Conservation (phyloP, 1,140 invertebrate genomes). For the Batillaria attramentaria region DNA sequence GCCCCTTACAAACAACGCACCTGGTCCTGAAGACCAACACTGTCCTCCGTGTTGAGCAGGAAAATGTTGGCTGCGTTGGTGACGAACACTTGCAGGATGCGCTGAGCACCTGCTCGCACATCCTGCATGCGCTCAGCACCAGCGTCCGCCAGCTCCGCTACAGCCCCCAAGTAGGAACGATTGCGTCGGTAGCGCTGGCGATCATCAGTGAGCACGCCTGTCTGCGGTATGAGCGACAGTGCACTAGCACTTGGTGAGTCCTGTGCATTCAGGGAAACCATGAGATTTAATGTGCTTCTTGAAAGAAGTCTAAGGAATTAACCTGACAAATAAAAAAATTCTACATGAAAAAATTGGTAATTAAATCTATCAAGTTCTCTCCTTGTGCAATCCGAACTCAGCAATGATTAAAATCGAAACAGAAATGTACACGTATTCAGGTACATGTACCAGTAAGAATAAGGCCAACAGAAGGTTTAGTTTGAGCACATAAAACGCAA, state of each 20-base stretch:
- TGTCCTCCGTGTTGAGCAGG: slow-evolving; percentile 55
- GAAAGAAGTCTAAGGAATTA: too few relatives aligned
- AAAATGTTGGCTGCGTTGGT: slow-evolving; percentile 97
- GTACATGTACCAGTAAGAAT: not conserved
- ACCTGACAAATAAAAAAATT: too few relatives aligned
- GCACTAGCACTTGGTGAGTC: slow-evolving; percentile 52
- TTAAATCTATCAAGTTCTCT: too few relatives aligned
- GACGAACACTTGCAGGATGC: slow-evolving; percentile 93
- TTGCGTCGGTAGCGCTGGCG: slow-evolving; percentile 59
- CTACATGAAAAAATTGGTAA: too few relatives aligned
- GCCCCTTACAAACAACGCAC: too few relatives aligned
- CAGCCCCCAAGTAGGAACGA: slow-evolving; percentile 65
- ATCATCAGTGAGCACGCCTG: slow-evolving; percentile 32
- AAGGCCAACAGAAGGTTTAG: too few relatives aligned
- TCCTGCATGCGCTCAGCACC: slow-evolving; percentile 54
- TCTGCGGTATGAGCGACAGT: slow-evolving; percentile 41
- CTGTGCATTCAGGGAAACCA: slow-evolving; percentile 31
- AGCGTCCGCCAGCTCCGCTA: slow-evolving; percentile 61
- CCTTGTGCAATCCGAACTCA: too few relatives aligned
- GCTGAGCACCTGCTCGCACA: slow-evolving; percentile 77
- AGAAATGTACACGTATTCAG: not conserved
- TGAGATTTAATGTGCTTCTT: too few relatives aligned
- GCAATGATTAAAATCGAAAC: too few relatives aligned
- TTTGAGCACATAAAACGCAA: too few relatives aligned
- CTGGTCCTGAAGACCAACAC: slow-evolving; percentile 56